Conservation (phyloP, 2,888 invertebrate species). For the Smittia sp. region DNA sequence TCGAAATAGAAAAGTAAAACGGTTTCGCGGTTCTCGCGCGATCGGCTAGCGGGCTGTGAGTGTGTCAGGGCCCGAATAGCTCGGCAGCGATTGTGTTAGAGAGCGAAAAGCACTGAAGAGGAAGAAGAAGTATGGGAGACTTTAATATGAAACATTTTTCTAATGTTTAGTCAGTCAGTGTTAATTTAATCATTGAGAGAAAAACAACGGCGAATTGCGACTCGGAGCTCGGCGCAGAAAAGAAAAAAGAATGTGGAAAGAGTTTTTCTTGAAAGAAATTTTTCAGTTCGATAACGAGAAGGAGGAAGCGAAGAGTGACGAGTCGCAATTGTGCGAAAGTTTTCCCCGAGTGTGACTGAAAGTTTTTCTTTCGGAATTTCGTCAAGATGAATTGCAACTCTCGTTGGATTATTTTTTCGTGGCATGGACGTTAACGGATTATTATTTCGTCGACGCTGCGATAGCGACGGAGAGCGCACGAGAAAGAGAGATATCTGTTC, state of each 20-base stretch:
- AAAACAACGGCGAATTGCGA: constrained; percentile 46
- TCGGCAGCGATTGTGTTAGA: constrained; percentile 26
- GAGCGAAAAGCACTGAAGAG: constrained; percentile 23
- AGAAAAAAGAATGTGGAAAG: neutral
- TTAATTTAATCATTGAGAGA: constrained; percentile 54
- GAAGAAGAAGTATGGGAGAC: constrained; percentile 38
- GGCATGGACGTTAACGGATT: neutral
- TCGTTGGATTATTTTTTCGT: neutral
- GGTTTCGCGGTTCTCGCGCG: constrained; percentile 36
- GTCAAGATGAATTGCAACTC: neutral
- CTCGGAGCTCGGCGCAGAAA: neutral
- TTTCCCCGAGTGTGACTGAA: constrained; percentile 12
- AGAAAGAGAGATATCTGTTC: neutral
- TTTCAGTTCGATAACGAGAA: constrained; percentile 2
- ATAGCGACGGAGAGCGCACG: neutral
- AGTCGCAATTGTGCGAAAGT: neutral
- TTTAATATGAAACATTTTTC: constrained; percentile 41
- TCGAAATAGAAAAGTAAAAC: constrained; percentile 18
- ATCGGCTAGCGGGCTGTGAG: neutral
- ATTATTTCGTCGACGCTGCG: neutral
- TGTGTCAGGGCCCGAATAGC: neutral
- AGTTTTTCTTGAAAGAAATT: neutral
- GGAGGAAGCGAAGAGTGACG: constrained; percentile 5
- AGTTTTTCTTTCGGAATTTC: neutral
- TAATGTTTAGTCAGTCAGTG: constrained; percentile 50